These are phyloP conservation scores for Macquaria ambigua DNA, from an alignment of 2,113 vertebrate genomes.

Conservation along the genomic window DNA sequence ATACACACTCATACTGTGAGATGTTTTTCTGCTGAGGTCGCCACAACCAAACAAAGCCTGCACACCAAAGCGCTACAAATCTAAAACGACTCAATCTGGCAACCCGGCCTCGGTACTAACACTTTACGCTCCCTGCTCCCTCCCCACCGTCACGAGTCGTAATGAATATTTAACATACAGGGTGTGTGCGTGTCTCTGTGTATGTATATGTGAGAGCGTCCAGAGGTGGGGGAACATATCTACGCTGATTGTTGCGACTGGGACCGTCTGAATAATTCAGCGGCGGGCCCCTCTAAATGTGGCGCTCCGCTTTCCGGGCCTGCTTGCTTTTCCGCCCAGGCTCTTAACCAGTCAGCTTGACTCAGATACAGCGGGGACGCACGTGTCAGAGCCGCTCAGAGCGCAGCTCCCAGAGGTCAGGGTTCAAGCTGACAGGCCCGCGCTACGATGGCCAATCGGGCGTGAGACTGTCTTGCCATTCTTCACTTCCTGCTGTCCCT, in stretches of 20 bases:
- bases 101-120: conserved; percentile 58
- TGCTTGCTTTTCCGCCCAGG: conserved; percentile 63
- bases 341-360: conserved; percentile 83
- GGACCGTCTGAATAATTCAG: conserved; percentile 84
- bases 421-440: conserved; percentile 79
- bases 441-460: conserved; percentile 69
- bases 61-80: conserved; percentile 60
- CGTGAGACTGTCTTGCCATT: conserved; percentile 68
- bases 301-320: conserved; percentile 63
- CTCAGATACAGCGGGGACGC: conserved; percentile 70
- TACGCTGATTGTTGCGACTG: conserved; percentile 75
- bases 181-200: conserved; percentile 41
- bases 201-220: conserved; percentile 46
- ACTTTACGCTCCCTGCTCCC: conserved; percentile 55
- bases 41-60: conserved; percentile 57
- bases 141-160: conserved; percentile 49
- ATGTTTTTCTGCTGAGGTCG: conserved; percentile 60
- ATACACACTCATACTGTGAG: conserved; percentile 9
- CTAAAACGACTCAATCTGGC: conserved; percentile 73
- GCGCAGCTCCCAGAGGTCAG: conserved; percentile 71
- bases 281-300: conserved; percentile 76
- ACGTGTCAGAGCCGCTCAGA: conserved; percentile 78
- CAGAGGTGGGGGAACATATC: conserved; percentile 66
- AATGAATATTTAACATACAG: conserved; percentile 80
- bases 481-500: conserved; percentile 73